Conservation (phyloP, 2,113 vertebrate genomes). For the Thermophis baileyi region DNA sequence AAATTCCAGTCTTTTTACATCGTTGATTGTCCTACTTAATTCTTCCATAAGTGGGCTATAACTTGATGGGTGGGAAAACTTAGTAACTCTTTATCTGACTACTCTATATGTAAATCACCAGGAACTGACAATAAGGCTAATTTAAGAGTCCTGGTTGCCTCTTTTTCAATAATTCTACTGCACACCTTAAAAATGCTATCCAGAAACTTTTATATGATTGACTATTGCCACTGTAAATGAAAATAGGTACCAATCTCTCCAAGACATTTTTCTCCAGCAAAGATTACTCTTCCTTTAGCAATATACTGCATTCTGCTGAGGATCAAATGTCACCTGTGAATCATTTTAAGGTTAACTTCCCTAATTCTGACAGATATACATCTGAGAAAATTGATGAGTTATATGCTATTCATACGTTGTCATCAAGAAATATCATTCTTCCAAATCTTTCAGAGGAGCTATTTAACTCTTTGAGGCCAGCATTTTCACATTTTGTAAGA, state of each 20-base stretch:
- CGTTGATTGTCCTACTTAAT: neutral
- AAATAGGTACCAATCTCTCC: neutral
- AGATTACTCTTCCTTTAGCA: neutral
- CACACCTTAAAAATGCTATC: neutral
- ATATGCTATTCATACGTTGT: neutral
- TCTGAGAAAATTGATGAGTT: neutral
- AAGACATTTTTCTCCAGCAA: neutral
- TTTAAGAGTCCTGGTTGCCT: neutral
- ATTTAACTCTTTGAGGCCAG: neutral
- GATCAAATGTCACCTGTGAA: neutral
- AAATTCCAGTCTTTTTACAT: neutral
- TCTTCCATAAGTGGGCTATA: neutral
- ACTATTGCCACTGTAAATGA: neutral
- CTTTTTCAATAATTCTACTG: neutral
- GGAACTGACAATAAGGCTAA: neutral
- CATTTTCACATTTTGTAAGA: neutral
- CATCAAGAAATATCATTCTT: neutral
- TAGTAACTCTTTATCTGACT: neutral
- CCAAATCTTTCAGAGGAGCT: neutral
- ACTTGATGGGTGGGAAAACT: neutral
- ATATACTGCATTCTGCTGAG: neutral
- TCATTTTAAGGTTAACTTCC: neutral
- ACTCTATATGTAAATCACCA: neutral
- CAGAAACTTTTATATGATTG: neutral
- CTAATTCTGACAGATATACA: neutral